These are phyloP conservation scores for Otis tarda DNA, from an alignment of 2,113 vertebrate genomes.

Conservation along the genomic window DNA sequence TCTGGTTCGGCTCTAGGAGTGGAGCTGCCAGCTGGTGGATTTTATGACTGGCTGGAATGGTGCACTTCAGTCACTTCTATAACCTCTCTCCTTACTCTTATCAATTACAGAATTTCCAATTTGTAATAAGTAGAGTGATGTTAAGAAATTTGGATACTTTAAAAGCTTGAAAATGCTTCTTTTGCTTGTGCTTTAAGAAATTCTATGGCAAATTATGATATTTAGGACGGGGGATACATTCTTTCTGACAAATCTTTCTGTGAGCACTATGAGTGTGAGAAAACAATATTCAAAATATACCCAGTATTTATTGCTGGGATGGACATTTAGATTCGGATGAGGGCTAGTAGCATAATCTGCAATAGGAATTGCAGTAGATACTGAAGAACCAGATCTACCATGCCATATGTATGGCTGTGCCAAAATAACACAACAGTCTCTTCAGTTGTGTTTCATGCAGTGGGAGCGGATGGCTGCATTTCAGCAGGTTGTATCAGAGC, in stretches of 20 bases:
- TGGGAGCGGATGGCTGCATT: background rate
- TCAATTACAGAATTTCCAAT: background rate
- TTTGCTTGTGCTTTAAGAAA: background rate
- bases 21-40: background rate
- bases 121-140: background rate
- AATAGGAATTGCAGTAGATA: background rate
- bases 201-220: background rate
- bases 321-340: background rate
- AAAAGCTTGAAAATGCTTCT: background rate
- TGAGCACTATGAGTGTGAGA: background rate
- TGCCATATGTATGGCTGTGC: background rate
- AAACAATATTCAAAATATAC: background rate
- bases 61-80: background rate
- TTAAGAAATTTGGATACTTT: background rate
- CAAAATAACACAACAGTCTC: background rate
- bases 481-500: background rate
- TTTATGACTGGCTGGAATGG: background rate
- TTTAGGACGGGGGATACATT: background rate
- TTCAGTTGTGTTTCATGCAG: background rate
- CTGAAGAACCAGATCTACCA: background rate
- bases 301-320: background rate
- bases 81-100: background rate
- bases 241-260: background rate
- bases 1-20: background rate
- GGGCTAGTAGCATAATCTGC: background rate